Evolutionary conservation across 2,888 invertebrate genomes (phyloP).

Genomic region (Pristionchus exspectatus): DNA sequence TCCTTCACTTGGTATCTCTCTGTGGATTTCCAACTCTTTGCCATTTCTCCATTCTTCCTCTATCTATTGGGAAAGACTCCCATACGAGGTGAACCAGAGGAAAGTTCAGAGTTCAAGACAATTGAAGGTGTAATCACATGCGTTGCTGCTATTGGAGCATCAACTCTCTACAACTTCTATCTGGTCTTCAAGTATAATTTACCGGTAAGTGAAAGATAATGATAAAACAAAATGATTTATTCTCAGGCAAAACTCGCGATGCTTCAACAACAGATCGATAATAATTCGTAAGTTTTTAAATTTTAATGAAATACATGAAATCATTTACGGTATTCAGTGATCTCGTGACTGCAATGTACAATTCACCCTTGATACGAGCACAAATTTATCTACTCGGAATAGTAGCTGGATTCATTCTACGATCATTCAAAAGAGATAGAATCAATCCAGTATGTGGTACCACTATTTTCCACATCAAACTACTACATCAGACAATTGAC

Average conservation of each 20-base stretch:
- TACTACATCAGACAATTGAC: neutral
- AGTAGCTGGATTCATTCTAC: neutral
- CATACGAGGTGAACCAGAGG: neutral
- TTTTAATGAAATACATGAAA: neutral
- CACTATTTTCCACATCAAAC: too few relatives aligned
- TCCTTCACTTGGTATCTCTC: slow-evolving; percentile 35
- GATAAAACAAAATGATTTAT: neutral
- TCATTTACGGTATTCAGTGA: neutral
- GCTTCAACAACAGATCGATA: neutral
- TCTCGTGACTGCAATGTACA: neutral
- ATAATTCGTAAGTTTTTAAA: neutral
- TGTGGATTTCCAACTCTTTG: slow-evolving; percentile 21
- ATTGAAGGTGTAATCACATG: neutral
- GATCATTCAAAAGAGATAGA: neutral
- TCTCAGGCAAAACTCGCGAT: slow-evolving; percentile 10
- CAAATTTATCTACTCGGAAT: slow-evolving; percentile 43
- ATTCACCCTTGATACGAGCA: neutral
- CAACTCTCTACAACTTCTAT: slow-evolving; percentile 16
- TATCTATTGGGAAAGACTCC: neutral
- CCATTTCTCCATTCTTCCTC: neutral
- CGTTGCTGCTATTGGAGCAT: neutral
- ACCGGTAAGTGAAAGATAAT: neutral
- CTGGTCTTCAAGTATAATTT: neutral
- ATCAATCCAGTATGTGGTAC: neutral
- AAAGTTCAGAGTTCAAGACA: neutral